phyloP scores from a whole-genome alignment of 2,113 vertebrate species.

The Cacatua alba region DNA sequence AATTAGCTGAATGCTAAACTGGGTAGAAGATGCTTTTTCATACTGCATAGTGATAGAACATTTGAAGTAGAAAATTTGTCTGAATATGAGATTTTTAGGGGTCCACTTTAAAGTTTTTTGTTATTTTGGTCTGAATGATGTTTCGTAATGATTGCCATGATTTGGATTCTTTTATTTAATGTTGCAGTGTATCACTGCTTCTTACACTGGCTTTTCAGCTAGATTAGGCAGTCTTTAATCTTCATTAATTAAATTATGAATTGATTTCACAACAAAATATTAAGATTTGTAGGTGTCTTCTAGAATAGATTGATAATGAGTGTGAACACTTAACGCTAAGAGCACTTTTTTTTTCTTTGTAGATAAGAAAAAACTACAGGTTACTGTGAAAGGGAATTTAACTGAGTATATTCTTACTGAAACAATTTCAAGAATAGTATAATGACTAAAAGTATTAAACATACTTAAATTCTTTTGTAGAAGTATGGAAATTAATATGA shows the following conservation, averaged over 20 bases:
- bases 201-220: not conserved
- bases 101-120: not conserved
- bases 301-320: not conserved
- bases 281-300: not conserved
- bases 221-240: not conserved
- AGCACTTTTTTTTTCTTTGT: not conserved
- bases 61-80: not conserved
- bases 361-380: not conserved
- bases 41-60: not conserved
- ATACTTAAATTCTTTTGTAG: not conserved
- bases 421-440: not conserved
- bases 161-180: not conserved
- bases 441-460: not conserved
- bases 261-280: constrained; percentile 5
- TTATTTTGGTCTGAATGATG: not conserved
- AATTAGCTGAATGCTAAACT: not conserved
- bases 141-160: not conserved
- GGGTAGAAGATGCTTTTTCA: not conserved
- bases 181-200: not conserved
- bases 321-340: not conserved
- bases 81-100: not conserved
- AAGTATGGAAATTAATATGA: not conserved
- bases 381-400: not conserved
- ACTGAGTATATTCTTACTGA: not conserved
- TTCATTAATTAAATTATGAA: constrained; percentile 24